Evolutionary conservation across 2,797 vertebrate species (phyloP), one percentile per base, ranked within the genome.

Genomic region (Karalla daura): DNA sequence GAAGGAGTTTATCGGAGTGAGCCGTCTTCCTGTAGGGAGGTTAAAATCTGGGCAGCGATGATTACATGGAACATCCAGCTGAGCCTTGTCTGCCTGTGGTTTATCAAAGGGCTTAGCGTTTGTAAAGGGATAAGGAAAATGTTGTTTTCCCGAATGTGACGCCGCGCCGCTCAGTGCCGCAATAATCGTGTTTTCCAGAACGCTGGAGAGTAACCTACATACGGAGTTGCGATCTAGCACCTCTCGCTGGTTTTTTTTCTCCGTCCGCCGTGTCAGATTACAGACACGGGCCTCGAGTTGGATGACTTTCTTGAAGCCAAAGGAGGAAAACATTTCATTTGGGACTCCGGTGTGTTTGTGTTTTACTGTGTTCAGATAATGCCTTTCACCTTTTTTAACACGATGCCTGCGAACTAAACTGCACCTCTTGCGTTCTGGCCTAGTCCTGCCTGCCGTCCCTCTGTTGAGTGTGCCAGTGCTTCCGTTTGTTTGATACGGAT

Each of bases 21-120:
- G 69, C 44, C 27, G 68, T 78, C 84, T 66, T 84, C 78, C 68
- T 71, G 68, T 55, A 63, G 76, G 62, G 60, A 74, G 62, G 59
- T 80, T 72, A 41, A 71, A 78, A 81, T 86, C 59, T 78, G 67
- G 56, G 67, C 47, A 54, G 67, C 7, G 11, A 70, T 74, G 78
- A 87, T 80, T 86, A 80, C 59, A 80, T 49, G 39, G 71, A 75
- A 70, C 58, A 78, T 80, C 74, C 67, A 53, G 41, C 72, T 59
- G 76, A 84, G 75, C 55, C 40, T 58, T 30, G 62, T 77, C 83
- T 63, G 70, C 54, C 60, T 35, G 49, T 47, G 70, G 51, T 78
- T 83, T 81, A 71, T 81, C 70, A 72, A 70, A 77, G 58, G 50
- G 75, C 71, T 76, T 71, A 68, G 61, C 37, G 35, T 43, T 55